These are phyloP conservation scores for Babylonia areolata DNA, from an alignment of 1,140 invertebrate genomes.

Conservation along the genomic window DNA sequence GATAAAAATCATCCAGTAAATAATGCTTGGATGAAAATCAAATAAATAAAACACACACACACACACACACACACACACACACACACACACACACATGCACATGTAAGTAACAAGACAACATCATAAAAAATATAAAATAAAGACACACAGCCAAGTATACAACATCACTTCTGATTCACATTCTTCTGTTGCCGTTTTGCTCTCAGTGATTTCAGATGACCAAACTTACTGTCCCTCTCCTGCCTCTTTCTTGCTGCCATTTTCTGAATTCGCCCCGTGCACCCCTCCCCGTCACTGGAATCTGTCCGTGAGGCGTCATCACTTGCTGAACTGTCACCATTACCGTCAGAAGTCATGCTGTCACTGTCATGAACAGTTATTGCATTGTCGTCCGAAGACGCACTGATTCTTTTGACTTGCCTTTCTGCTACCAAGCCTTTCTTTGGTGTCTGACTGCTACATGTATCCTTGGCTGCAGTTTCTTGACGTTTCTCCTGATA, in stretches of 20 bases:
- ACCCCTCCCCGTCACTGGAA: not conserved
- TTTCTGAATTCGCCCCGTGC: conserved; percentile 11
- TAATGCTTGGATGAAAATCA: too few relatives aligned
- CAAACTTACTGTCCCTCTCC: not conserved
- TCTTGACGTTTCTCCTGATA: not conserved
- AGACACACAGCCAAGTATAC: too few relatives aligned
- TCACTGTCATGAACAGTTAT: not conserved
- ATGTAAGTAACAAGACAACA: too few relatives aligned
- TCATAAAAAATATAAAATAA: too few relatives aligned
- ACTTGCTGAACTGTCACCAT: not conserved
- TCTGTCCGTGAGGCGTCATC: too few relatives aligned
- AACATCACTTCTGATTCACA: not conserved
- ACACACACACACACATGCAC: too few relatives aligned
- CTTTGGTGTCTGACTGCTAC: not conserved
- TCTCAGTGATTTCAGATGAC: not conserved
- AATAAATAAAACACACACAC: too few relatives aligned
- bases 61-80: too few relatives aligned
- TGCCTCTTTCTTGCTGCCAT: not conserved
- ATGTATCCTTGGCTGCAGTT: not conserved
- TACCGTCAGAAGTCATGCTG: not conserved
- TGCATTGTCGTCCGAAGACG: not conserved
- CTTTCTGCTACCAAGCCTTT: not conserved
- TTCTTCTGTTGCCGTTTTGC: conserved; percentile 1
- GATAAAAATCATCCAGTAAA: too few relatives aligned
- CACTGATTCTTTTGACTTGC: not conserved